phyloP scores from a whole-genome alignment of 2,888 invertebrate species.

The Mimas tiliae region DNA sequence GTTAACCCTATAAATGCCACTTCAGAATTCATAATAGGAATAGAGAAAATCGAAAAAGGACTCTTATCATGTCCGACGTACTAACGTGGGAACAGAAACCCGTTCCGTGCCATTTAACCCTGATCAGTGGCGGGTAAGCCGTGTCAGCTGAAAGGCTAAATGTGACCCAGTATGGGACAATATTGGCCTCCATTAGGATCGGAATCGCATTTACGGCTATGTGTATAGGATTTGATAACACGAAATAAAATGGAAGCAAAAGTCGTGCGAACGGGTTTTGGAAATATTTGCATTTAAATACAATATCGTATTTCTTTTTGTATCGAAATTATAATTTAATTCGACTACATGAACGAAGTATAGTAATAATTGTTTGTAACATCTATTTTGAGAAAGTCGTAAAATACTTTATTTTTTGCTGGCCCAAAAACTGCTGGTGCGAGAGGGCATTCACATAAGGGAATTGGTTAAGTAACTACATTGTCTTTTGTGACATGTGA shows the following conservation, averaged over 20 bases:
- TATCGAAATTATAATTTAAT: no score
- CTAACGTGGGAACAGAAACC: background rate
- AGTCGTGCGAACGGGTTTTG: background rate
- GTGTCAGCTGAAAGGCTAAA: constrained; percentile 22
- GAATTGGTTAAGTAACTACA: background rate
- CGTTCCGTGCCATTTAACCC: constrained; percentile 25
- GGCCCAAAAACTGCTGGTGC: background rate
- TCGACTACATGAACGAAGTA: no score
- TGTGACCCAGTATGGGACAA: constrained; percentile 1
- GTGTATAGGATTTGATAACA: constrained; percentile 13
- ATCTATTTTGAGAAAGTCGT: no score
- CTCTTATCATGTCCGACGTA: no score
- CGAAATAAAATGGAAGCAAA: background rate
- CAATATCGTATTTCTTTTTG: no score
- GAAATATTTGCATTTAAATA: background rate
- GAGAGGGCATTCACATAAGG: background rate
- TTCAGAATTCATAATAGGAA: background rate
- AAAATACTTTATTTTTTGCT: no score
- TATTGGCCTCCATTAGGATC: constrained; percentile 8
- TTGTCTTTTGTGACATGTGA: background rate
- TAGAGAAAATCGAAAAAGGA: background rate
- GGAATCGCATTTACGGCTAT: constrained; percentile 2
- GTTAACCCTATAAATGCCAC: background rate
- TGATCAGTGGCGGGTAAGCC: constrained; percentile 15
- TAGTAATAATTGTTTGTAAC: no score